Conservation (phyloP, 2,113 vertebrate species). For the Coturnix japonica region DNA sequence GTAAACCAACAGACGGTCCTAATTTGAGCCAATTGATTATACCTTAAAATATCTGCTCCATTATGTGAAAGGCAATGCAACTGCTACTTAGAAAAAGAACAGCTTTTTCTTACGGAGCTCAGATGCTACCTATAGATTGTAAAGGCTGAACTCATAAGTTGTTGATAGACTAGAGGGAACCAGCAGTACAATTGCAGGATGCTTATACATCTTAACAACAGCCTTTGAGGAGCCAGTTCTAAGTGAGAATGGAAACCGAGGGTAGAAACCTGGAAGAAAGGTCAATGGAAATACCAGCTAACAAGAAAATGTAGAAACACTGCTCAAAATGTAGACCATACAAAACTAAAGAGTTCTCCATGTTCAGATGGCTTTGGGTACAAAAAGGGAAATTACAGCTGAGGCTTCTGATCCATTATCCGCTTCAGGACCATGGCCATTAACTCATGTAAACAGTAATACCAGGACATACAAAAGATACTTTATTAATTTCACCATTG, state of each 20-base stretch:
- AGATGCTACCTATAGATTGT: neutral
- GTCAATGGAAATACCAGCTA: neutral
- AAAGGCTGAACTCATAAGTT: neutral
- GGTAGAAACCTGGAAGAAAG: neutral
- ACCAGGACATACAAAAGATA: neutral
- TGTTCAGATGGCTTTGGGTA: constrained; percentile 4
- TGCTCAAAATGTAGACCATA: neutral
- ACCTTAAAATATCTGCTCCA: neutral
- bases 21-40: neutral
- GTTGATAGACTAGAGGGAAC: neutral
- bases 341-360: constrained; percentile 36
- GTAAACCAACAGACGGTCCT: neutral
- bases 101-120: neutral
- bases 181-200: neutral
- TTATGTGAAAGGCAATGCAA: neutral
- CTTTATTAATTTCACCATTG: neutral
- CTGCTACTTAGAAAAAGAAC: neutral
- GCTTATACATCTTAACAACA: constrained; percentile 33
- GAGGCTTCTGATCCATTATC: constrained; percentile 13
- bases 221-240: neutral
- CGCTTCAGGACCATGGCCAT: neutral
- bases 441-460: neutral
- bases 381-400: constrained; percentile 29
- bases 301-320: neutral
- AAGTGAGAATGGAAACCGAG: neutral